Evolutionary conservation across 2,888 invertebrate species (phyloP), one percentile per base, ranked within the genome.

Genomic region (Phaedon cochleariae): DNA sequence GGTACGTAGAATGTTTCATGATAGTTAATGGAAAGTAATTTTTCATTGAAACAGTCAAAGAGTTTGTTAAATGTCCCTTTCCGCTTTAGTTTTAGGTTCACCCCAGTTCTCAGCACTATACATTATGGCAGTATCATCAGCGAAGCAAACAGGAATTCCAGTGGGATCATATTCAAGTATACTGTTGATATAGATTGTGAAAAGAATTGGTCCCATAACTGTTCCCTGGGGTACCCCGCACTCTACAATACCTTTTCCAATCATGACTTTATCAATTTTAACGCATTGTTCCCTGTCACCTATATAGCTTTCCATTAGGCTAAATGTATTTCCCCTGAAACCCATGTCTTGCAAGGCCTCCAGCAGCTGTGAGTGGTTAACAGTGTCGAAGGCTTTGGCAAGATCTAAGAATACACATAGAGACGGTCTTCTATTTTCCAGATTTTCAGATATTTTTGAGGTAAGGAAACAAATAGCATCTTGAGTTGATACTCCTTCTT

Each of bases 131-230:
- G 51, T 51, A 26, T 26, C 52, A 31, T 26, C 52, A 52, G 53
- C 53, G 53, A 34, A 54, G 20, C 34, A 34, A 18, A 37, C 18
- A 34, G 21, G 15, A 4, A 3, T 21, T 17, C 34, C 53, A 54
- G 9, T 2, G 17, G 37, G 17, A 34, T 34, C 34, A 17, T 37
- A 21, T 29, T 20, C 29, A n/a, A 31, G 21, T 34, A 53, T 18
- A 34, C 21, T 12, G 21, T 53, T 53, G 34, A 34, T 54, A 34
- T 37, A 34, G 4, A 37, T 18, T 18, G 17, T 54, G 34, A 54
- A 54, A 15, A 37, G 53, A 54, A 26, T 52, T 52, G 52, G 15
- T 1, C 31, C 52, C 31, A 52, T 29, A 52, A 52, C 53, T 34
- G 34, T 54, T 20, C 53, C 21, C n/a, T 54, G 37, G n/a, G 53